These are phyloP conservation scores for Petrocephalus microphthalmus DNA, from an alignment of 2,113 vertebrate species.

Conservation along the genomic window DNA sequence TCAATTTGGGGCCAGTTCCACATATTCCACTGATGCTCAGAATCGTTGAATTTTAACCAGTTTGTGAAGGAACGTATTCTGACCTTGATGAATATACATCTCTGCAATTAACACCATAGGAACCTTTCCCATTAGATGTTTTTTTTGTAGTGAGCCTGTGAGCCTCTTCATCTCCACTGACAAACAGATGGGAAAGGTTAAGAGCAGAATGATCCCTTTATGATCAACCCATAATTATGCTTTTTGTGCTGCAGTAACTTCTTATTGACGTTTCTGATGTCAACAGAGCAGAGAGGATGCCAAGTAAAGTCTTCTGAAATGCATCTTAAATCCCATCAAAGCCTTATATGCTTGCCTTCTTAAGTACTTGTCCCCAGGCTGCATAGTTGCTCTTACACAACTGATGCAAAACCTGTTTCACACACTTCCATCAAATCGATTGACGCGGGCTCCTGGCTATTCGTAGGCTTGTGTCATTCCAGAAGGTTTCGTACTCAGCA, in stretches of 20 bases:
- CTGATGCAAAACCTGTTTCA: slow-evolving; percentile 10
- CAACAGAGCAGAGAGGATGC: slow-evolving; percentile 18
- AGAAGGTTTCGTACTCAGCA: slow-evolving; percentile 27
- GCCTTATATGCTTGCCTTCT: slow-evolving; percentile 15
- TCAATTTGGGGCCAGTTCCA: not conserved
- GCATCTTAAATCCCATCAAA: slow-evolving; percentile 4
- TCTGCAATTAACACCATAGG: slow-evolving; percentile 1
- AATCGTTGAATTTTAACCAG: slow-evolving; percentile 5
- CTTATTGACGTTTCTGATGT: not conserved
- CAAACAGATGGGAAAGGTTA: not conserved
- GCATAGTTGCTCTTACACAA: slow-evolving; percentile 11
- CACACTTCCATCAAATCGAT: slow-evolving; percentile 36
- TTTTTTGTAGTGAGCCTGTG: not conserved
- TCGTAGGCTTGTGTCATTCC: slow-evolving; percentile 25
- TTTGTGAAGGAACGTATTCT: not conserved
- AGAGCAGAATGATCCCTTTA: not conserved
- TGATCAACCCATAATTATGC: not conserved
- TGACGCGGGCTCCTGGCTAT: slow-evolving; percentile 6
- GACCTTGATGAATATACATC: slow-evolving; percentile 11
- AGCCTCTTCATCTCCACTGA: not conserved
- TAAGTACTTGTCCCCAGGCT: slow-evolving; percentile 1
- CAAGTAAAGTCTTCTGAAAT: slow-evolving; percentile 25
- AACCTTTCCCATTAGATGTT: not conserved
- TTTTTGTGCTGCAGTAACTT: not conserved
- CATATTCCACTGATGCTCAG: not conserved